Base-by-base conservation (phyloP, 2,888 invertebrate genomes). In the Torymus aiolomorphi region DNA sequence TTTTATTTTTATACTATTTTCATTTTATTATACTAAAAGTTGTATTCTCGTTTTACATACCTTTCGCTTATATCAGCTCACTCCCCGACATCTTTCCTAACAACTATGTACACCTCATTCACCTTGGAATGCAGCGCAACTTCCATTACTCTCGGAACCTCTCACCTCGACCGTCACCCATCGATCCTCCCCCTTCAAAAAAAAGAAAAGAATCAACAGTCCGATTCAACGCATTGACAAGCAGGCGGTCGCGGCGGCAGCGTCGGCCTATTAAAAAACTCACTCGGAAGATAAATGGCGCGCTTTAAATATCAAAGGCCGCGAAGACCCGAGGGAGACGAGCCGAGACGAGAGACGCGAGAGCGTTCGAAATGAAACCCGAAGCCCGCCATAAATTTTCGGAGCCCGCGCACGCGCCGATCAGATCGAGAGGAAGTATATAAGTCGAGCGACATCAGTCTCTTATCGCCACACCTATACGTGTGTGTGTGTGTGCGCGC, bases 231-330 rank as follows among this genome's bases (percentile, higher is more conserved):
- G 16, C 49, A 76, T 62, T 49, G 63, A 62, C 70, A 70, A n/a
- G 18, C 4, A 5, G 20, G 10, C 18, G 2, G 14, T 4, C 16
- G 31, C 54, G n/a, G 12, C 16, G 24, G 12, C 31, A 24, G 24
- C 24, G 24, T 2, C 24, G 24, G 24, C 42, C 61, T 59, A 76
- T 73, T 69, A 76, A 72, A 76, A 66, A 57, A 73, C 57, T 51
- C 63, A 52, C 24, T 24, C 42, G 49, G 13, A 62, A 72, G 76
- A 80, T 69, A 69, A 76, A 80, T 76, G 18, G 73, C 31, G n/a
- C 63, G 62, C 14, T 76, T 73, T 80, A 57, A 80, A 69, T 76
- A 76, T 76, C 76, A 76, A 76, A 80, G 73, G 31, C 66, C 12
- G 24, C 66, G 20, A 24, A 24, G 11, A 51, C 20, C 52, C 42